Evolutionary conservation across 2,113 vertebrate species (phyloP).

Genomic region (Rafetus swinhoei): DNA sequence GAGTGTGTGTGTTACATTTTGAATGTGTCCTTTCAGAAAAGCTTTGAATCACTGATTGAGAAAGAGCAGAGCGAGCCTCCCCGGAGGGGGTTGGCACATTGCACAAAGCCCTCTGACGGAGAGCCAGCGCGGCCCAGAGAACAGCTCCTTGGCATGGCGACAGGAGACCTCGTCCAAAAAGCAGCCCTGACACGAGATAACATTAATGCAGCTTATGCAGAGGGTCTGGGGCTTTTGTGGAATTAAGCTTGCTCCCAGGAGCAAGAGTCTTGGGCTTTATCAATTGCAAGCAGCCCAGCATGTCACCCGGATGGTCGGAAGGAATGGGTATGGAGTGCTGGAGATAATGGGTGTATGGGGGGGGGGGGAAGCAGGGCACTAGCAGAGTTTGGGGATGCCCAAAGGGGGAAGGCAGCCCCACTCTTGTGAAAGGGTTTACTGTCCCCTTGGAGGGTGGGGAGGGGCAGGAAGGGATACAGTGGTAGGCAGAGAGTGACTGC

Average conservation of each 20-base stretch:
- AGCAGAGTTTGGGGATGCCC: background rate
- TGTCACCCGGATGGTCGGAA: fast-evolving
- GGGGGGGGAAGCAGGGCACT: slow-evolving; percentile 6
- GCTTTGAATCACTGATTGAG: background rate
- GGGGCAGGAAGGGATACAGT: background rate
- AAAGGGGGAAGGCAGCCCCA: background rate
- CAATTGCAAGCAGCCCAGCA: background rate
- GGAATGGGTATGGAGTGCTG: background rate
- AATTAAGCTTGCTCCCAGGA: background rate
- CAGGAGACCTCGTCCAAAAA: background rate
- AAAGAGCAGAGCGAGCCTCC: background rate
- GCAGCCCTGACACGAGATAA: background rate
- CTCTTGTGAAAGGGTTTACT: background rate
- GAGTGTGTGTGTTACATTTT: fast-evolving
- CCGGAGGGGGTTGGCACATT: background rate
- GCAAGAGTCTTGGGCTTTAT: background rate
- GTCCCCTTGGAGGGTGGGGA: background rate
- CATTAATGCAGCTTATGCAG: background rate
- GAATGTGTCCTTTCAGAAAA: background rate
- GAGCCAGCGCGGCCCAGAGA: background rate
- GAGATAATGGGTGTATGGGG: fast-evolving
- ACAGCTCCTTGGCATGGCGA: background rate
- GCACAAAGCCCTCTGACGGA: background rate
- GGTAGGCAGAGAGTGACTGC: background rate
- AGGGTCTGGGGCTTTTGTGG: background rate